Base-by-base conservation (phyloP, 2,113 vertebrate species). In the Centropus bengalensis region DNA sequence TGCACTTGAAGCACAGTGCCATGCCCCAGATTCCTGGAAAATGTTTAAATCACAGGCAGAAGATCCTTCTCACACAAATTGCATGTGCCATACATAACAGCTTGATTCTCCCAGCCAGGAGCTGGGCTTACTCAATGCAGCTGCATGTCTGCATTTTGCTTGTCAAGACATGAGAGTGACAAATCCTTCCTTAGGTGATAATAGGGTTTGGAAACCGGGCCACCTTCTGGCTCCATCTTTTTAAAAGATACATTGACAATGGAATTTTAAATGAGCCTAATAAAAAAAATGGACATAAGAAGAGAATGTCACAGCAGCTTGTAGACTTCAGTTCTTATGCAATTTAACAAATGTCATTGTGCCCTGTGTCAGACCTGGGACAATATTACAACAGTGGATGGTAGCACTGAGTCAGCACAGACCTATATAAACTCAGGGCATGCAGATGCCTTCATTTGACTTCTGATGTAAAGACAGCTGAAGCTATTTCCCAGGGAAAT, bases 11-110 rank as follows among this genome's bases (percentile, higher is more conserved):
- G 77, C 51, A 75, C 40, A 66, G 81, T 51, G 56, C 16, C 26
- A 21, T 21, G 52, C 56, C 42, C 59, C 58, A 58, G 36, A 75
- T 89, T 93, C 77, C 62, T 86, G 77, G 71, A 86, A 89, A 91
- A 86, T 20, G 51, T 82, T 88, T 91, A 86, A 88, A 82, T 93
- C 40, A 55, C 23, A 79, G 49, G 20, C 45, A 86, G 88, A 89
- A 91, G 44, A 52, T 79, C 51, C 36, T 88, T 88, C 81, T 75
- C 36, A 23, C 40, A 60, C 32, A 79, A 69, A 80, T 60, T 71
- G 52, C n/a, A 42, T 75, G 62, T 75, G 71, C 68, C 79, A 36
- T 66, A 45, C 24, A 23, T 44, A 82, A 78, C 33, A 73, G 47
- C 54, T 64, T 78, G 59, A 70, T 78, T 20, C 54, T 73, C 49